Percentiles rank a stretch among this genome's conserved stretches.
Evolutionary conservation across 2,888 invertebrate species (phyloP).

Genomic region (Chalcis sispes): DNA sequence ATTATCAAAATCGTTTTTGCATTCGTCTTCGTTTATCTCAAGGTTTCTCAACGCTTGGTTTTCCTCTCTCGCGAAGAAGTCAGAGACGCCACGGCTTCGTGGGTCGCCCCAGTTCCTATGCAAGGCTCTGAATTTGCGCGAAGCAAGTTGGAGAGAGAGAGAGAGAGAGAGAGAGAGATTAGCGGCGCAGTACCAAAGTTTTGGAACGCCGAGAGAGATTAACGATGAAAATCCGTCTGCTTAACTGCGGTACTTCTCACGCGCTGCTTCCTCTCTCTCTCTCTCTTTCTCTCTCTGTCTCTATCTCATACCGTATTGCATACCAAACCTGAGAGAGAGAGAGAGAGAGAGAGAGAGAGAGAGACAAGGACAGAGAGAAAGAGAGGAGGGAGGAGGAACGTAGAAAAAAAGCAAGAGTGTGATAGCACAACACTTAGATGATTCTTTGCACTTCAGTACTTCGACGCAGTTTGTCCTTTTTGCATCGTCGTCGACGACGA

Average conservation of each 20-base stretch:
- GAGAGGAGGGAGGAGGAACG: neutral
- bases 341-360: neutral
- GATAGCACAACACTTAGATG: neutral
- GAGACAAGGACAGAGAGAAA: neutral
- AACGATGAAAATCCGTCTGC: slow-evolving; percentile 59
- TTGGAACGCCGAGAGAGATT: slow-evolving; percentile 58
- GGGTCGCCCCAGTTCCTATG: neutral
- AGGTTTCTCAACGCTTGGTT: neutral
- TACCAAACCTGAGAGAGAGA: slow-evolving; percentile 23
- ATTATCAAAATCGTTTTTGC: too few relatives aligned
- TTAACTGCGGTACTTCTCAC: slow-evolving; percentile 52
- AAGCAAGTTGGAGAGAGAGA: too few relatives aligned
- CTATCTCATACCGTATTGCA: too few relatives aligned
- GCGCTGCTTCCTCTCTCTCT: too few relatives aligned
- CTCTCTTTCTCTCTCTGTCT: too few relatives aligned
- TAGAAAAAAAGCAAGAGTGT: neutral
- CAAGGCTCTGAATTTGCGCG: too few relatives aligned
- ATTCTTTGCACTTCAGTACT: slow-evolving; percentile 27
- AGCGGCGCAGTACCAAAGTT: slow-evolving; percentile 59
- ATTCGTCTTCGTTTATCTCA: too few relatives aligned
- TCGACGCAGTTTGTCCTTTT: slow-evolving; percentile 40
- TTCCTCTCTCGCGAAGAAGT: neutral
- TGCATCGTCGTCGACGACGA: neutral
- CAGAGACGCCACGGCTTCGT: slow-evolving; percentile 17
- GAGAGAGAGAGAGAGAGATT: slow-evolving; percentile 54